These are phyloP conservation scores for Aleiodes alternator DNA, from an alignment of 2,888 invertebrate genomes.

Conservation along the genomic window DNA sequence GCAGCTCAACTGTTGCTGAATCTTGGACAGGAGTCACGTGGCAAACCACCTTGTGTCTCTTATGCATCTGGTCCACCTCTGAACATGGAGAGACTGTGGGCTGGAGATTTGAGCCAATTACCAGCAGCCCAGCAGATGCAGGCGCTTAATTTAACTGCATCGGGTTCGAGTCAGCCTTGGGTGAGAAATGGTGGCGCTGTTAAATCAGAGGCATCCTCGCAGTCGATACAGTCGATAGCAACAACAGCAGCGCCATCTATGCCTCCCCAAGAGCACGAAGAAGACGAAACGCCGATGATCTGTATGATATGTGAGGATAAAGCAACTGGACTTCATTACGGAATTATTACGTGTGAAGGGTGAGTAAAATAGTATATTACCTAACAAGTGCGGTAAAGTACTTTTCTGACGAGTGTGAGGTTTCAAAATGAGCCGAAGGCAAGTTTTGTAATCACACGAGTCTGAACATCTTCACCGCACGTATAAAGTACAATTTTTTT, in stretches of 20 bases:
- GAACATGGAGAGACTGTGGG: slow-evolving; percentile 95
- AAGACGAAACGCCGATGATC: slow-evolving; percentile 95
- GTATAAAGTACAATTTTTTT: too few relatives aligned
- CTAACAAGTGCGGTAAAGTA: too few relatives aligned
- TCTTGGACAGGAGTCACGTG: slow-evolving; percentile 83
- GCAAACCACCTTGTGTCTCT: slow-evolving; percentile 72
- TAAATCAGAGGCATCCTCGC: slow-evolving; percentile 68
- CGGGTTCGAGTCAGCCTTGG: slow-evolving; percentile 71
- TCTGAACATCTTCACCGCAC: too few relatives aligned
- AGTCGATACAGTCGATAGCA: slow-evolving; percentile 67
- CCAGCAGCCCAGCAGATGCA: slow-evolving; percentile 88
- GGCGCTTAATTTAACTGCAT: slow-evolving; percentile 83
- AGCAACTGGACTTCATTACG: slow-evolving; percentile 98
- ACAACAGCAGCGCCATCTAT: slow-evolving; percentile 74
- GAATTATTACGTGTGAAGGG: slow-evolving; percentile 99
- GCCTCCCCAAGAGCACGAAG: slow-evolving; percentile 79
- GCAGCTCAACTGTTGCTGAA: slow-evolving; percentile 85
- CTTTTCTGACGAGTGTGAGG: too few relatives aligned
- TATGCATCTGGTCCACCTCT: slow-evolving; percentile 79
- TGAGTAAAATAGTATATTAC: slow-evolving; percentile 71
- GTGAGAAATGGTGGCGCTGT: slow-evolving; percentile 71
- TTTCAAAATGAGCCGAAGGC: too few relatives aligned
- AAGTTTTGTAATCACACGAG: too few relatives aligned
- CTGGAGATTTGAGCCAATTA: slow-evolving; percentile 89
- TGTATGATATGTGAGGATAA: slow-evolving; percentile 99